Base-by-base conservation (phyloP, 2,113 vertebrate genomes). In the Tauraco erythrolophus region DNA sequence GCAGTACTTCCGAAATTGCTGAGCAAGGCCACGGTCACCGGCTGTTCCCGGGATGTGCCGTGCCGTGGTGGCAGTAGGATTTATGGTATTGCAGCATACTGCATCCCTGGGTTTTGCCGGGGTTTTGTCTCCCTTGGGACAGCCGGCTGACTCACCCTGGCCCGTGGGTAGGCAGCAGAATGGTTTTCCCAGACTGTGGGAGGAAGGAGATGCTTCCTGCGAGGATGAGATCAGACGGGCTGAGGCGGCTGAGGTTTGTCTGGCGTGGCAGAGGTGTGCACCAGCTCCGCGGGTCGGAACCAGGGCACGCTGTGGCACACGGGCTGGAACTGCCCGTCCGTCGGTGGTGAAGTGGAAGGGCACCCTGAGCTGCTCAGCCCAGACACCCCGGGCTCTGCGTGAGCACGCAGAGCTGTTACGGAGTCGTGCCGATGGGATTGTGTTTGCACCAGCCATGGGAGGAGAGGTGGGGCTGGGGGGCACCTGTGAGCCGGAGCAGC, bases 1-100 rank as follows among this genome's bases (percentile, higher is more conserved):
- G 3, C 25, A 8, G 54, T 5, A 3, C 46, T 3, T 43, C 84
- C 30, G 12, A 10, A 46, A 28, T 19, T 30, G 33, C 69, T 33
- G 45, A 37, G 69, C 60, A 10, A 31, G 53, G 77, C 78, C 10
- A 2, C 37, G 28, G 14, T 11, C 28, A 10, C 43, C 3, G 37
- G 24, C 5, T 17, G 27, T 18, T 15, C 10, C 0, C 4, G 2
- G 11, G 39, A 41, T 2, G 0, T 21, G 51, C 53, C 11, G 0
- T 30, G 30, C 21, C 43, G 1, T 2, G 50, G 37, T 19, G 45
- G 19, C 45, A 24, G 41, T 13, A 4, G 22, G 16, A 24, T 43
- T 50, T 35, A 46, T 0, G 9, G 62, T 12, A 19, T 19, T 30
- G 61, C 58, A 7, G 6, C 35, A 4, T 37, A 5, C 1, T 31